These are phyloP conservation scores for Agrotis exclamationis DNA, from an alignment of 2,888 invertebrate species.

Conservation along the genomic window DNA sequence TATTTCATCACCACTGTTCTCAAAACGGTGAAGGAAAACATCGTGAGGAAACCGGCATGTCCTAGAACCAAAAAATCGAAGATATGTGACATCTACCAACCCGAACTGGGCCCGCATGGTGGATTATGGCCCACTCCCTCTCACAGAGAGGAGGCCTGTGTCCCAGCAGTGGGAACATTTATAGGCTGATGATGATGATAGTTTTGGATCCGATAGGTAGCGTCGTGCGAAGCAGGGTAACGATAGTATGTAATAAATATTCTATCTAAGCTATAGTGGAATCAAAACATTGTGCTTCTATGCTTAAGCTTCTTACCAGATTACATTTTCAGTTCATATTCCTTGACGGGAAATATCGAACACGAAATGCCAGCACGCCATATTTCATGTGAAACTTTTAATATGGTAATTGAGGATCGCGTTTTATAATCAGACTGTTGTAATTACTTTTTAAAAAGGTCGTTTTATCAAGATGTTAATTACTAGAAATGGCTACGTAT, in stretches of 20 bases:
- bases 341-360: conserved; percentile 36
- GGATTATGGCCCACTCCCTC: no score
- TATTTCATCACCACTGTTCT: no score
- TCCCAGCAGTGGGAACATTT: no score
- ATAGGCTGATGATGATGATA: no score
- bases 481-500: conserved; percentile 47
- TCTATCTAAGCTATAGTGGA: not conserved
- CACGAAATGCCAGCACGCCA: conserved; percentile 62
- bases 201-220: no score
- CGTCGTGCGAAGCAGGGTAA: no score
- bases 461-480: conserved; percentile 57
- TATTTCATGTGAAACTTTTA: conserved; percentile 67
- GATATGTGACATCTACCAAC: no score
- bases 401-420: conserved; percentile 58
- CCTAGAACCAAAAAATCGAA: no score
- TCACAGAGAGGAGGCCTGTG: no score
- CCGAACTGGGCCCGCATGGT: no score
- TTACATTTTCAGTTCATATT: conserved; percentile 37
- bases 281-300: not conserved
- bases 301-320: conserved; percentile 6
- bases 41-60: no score
- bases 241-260: not conserved
- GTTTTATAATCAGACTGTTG: conserved; percentile 59
- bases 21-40: no score
- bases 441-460: conserved; percentile 60